Evolutionary conservation across 2,888 invertebrate species (phyloP).

Genomic region (Octonoba sinensis): DNA sequence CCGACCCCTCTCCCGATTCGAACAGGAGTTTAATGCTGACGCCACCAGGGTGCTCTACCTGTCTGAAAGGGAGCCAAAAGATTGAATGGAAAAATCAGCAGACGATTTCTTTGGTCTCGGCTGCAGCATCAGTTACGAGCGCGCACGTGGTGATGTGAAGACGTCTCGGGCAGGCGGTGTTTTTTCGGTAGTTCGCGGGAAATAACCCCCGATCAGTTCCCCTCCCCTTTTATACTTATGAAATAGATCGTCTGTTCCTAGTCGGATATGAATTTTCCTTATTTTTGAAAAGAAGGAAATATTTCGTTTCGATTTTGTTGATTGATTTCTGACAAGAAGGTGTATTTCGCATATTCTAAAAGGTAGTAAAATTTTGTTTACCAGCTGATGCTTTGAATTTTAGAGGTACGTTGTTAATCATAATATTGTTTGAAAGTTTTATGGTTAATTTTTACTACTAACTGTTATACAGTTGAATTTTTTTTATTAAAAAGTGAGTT

Average conservation of each 20-base stretch:
- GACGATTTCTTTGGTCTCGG: conserved; percentile 5
- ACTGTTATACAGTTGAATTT: too few species aligned
- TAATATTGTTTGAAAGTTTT: too few species aligned
- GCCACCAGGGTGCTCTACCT: conserved; percentile 63
- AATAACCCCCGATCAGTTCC: too few species aligned
- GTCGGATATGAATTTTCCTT: background rate
- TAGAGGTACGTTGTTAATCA: too few species aligned
- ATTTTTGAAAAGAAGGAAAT: background rate
- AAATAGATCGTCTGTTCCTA: background rate
- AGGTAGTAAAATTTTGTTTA: too few species aligned
- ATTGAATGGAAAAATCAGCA: too few species aligned
- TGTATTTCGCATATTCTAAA: too few species aligned
- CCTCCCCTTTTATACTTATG: too few species aligned
- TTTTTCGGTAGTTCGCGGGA: background rate
- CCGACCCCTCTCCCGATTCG: background rate
- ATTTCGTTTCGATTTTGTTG: background rate
- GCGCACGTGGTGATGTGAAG: conserved; percentile 31
- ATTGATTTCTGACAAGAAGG: too few species aligned
- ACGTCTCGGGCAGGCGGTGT: conserved; percentile 23
- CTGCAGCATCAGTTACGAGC: conserved; percentile 26
- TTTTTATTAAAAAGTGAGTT: too few species aligned
- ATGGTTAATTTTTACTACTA: too few species aligned
- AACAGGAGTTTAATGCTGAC: conserved; percentile 13
- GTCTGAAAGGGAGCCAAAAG: background rate
- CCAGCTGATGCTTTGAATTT: too few species aligned